Conservation (phyloP, 2,113 vertebrate species). For the Pyrgilauda ruficollis region DNA sequence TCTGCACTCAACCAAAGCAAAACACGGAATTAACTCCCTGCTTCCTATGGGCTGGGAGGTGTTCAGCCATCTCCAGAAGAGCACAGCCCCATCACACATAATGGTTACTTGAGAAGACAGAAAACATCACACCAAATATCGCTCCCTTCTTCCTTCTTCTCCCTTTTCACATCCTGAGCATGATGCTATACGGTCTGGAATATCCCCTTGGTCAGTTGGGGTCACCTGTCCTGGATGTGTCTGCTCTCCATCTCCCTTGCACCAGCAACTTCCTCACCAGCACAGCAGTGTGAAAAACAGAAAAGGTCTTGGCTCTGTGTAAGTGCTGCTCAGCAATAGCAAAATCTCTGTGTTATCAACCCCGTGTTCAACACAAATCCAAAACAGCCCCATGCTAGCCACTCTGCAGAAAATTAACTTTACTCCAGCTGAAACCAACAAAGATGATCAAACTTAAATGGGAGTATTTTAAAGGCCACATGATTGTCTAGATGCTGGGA, state of each 20-base stretch:
- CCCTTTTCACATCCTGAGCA: not conserved
- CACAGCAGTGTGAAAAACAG: rapidly evolving
- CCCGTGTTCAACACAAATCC: not conserved
- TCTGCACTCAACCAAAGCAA: not conserved
- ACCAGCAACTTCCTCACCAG: rapidly evolving
- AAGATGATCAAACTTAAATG: not conserved
- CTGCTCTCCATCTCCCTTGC: rapidly evolving
- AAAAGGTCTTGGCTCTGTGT: not conserved
- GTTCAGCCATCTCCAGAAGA: not conserved
- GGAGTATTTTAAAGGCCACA: not conserved
- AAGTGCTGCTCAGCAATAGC: not conserved
- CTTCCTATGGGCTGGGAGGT: not conserved
- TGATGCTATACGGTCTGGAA: not conserved
- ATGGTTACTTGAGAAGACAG: not conserved
- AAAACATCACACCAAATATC: not conserved
- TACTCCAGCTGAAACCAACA: not conserved
- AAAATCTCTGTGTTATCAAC: not conserved
- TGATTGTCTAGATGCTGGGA: not conserved
- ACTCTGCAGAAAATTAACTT: not conserved
- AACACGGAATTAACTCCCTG: not conserved
- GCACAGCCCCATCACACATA: rapidly evolving
- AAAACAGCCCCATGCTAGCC: not conserved
- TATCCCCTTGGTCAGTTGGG: rapidly evolving
- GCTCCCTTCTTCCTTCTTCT: not conserved
- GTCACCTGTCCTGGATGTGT: not conserved